Conservation (phyloP, 2,113 vertebrate genomes). For the Dasyprocta punctata region DNA sequence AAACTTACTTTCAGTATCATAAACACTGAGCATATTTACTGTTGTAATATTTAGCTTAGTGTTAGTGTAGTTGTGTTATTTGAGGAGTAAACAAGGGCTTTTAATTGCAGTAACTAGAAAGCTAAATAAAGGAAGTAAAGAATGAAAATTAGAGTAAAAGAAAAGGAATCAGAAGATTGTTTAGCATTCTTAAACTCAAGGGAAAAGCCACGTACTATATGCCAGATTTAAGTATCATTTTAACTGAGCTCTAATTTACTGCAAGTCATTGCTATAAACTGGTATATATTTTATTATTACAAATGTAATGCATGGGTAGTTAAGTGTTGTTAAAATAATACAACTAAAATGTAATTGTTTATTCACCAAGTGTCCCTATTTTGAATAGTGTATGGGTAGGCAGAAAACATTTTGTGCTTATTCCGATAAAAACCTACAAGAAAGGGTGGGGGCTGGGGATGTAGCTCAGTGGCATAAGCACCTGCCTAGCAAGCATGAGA, state of each 20-base stretch:
- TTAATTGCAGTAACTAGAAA: not conserved
- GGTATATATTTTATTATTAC: not conserved
- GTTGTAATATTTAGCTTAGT: slow-evolving; percentile 19
- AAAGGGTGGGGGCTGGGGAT: too few species aligned
- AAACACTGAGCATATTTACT: not conserved
- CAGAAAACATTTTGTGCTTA: not conserved
- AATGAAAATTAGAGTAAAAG: not conserved
- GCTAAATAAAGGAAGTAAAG: not conserved
- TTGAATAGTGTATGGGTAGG: not conserved
- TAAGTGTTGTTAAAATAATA: not conserved
- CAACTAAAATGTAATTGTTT: not conserved
- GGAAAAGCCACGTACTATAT: not conserved
- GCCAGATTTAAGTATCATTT: not conserved
- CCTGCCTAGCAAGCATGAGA: too few species aligned
- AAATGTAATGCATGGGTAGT: not conserved
- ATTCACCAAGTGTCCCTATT: not conserved
- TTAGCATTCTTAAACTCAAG: not conserved
- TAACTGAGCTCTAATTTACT: not conserved
- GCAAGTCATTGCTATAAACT: not conserved
- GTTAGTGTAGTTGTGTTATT: not conserved
- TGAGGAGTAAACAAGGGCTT: not conserved
- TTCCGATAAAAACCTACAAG: not conserved
- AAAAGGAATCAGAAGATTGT: not conserved
- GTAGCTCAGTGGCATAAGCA: too few species aligned
- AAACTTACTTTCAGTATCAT: slow-evolving; percentile 22